These are phyloP conservation scores for Chrysoperla carnea DNA, from an alignment of 1,140 invertebrate genomes.

Conservation along the genomic window DNA sequence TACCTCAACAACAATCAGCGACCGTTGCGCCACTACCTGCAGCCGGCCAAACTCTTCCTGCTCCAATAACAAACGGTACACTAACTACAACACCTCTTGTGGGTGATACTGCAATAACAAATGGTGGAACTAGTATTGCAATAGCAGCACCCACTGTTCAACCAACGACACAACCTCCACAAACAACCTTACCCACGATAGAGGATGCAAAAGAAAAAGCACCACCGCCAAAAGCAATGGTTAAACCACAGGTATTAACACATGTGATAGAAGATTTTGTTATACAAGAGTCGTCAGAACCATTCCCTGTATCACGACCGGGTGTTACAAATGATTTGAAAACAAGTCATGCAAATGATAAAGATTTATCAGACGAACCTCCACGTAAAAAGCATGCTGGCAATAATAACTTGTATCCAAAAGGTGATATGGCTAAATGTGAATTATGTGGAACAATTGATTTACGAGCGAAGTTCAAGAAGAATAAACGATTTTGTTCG, in stretches of 20 bases:
- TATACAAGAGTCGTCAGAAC: constrained; percentile 83
- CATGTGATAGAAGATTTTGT: constrained; percentile 95
- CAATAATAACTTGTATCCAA: constrained; percentile 13
- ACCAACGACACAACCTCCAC: constrained; percentile 15
- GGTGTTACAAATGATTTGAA: constrained; percentile 26
- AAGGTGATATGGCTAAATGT: constrained; percentile 44
- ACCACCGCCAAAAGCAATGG: constrained; percentile 73
- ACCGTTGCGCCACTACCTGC: constrained; percentile 6
- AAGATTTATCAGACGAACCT: constrained; percentile 47
- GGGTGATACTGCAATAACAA: constrained; percentile 6
- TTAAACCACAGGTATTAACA: constrained; percentile 88
- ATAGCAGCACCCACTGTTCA: constrained; percentile 16
- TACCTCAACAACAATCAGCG: constrained; percentile 3
- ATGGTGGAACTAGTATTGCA: constrained; percentile 11
- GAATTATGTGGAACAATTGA: constrained; percentile 63
- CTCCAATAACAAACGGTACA: constrained; percentile 3
- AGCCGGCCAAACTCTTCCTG: background rate
- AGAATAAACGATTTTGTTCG: constrained; percentile 64
- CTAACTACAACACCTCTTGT: constrained; percentile 8
- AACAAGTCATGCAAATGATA: constrained; percentile 23
- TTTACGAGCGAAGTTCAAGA: constrained; percentile 50
- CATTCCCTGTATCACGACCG: constrained; percentile 66
- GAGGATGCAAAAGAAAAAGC: constrained; percentile 38
- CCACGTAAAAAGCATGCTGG: constrained; percentile 34
- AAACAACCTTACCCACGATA: constrained; percentile 19